Conservation (phyloP, 2,888 invertebrate species). For the Argyra leucocephala region DNA sequence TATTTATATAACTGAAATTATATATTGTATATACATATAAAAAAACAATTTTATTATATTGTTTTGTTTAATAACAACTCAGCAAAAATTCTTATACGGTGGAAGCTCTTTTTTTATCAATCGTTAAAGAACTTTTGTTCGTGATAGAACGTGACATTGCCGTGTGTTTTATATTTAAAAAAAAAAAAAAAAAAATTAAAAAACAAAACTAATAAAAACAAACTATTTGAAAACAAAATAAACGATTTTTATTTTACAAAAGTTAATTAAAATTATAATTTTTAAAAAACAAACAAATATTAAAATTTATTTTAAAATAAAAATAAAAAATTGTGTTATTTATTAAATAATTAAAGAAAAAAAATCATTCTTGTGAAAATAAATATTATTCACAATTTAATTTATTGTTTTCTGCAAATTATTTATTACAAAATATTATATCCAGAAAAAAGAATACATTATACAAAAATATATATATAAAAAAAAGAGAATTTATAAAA, state of each 20-base stretch:
- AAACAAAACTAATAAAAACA: neutral
- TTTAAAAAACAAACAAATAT: neutral
- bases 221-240: neutral
- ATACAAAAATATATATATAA: too few species aligned
- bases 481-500: too few species aligned
- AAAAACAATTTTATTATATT: neutral
- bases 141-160: conserved; percentile 21
- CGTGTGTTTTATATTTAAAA: neutral
- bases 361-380: too few species aligned
- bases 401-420: too few species aligned
- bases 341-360: too few species aligned
- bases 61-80: conserved; percentile 2
- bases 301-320: neutral
- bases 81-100: conserved; percentile 6
- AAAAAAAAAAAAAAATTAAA: conserved; percentile 4
- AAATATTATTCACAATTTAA: too few species aligned
- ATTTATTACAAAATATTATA: too few species aligned
- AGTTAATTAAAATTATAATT: neutral
- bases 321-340: too few species aligned
- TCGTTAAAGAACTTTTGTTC: conserved; percentile 42
- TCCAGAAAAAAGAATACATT: too few species aligned
- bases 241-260: too few species aligned
- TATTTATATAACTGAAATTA: too few species aligned
- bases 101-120: conserved; percentile 34
- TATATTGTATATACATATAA: too few species aligned